Percentiles rank a stretch among this genome's conserved stretches.
These are phyloP conservation scores for Cairina moschata DNA, from an alignment of 2,113 vertebrate species.

Conservation along the genomic window DNA sequence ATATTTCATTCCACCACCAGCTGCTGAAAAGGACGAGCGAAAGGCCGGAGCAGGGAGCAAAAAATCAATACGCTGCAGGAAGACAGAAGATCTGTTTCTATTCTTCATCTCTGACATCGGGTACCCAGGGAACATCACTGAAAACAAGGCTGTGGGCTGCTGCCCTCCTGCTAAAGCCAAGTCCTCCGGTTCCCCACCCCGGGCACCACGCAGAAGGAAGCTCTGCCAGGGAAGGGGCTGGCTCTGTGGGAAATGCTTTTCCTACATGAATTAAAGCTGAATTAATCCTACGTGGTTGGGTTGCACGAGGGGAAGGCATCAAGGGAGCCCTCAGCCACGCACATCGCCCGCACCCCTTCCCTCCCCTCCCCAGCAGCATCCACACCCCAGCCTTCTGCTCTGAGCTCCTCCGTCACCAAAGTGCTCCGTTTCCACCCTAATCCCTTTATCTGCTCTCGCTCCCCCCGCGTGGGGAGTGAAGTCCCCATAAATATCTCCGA, in stretches of 20 bases:
- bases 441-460: not conserved
- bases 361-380: not conserved
- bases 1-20: slow-evolving; percentile 67
- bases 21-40: slow-evolving; percentile 71
- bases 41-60: slow-evolving; percentile 71
- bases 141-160: not conserved
- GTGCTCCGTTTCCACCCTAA: not conserved
- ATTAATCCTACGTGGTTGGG: fast-evolving
- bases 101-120: slow-evolving; percentile 30
- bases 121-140: slow-evolving; percentile 21
- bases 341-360: fast-evolving
- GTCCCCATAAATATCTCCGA: not conserved
- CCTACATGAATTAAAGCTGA: not conserved
- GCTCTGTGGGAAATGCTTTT: not conserved
- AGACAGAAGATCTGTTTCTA: slow-evolving; percentile 55
- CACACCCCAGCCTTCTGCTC: not conserved
- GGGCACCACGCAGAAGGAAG: not conserved
- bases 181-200: not conserved
- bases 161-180: not conserved
- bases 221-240: not conserved
- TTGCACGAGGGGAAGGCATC: not conserved
- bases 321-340: not conserved
- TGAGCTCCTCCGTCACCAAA: not conserved
- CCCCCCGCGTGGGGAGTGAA: fast-evolving
- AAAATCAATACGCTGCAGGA: slow-evolving; percentile 78